Percentiles rank a stretch among this genome's conserved stretches.
Conservation (phyloP, 2,888 invertebrate genomes). For the Diloba caeruleocephala region DNA sequence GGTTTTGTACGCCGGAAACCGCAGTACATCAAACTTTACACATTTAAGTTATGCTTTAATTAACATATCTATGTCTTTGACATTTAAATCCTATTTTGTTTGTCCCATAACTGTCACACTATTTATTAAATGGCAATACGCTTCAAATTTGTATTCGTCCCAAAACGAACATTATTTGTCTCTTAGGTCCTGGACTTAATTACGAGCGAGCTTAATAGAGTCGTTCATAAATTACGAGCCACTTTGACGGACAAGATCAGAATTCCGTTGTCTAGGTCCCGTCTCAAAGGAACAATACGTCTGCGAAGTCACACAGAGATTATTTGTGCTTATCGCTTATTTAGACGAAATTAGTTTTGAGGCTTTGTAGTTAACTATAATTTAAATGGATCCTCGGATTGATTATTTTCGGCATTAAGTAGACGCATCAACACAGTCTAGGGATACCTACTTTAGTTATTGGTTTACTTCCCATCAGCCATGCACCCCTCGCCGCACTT, state of each 20-base stretch:
- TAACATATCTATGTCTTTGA: conserved; percentile 9
- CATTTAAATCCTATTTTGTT: conserved; percentile 23
- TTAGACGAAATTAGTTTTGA: conserved; percentile 26
- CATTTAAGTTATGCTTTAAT: neutral
- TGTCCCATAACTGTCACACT: conserved; percentile 19
- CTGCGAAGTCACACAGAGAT: conserved; percentile 32
- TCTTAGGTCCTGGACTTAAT: conserved; percentile 40
- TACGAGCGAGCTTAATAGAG: conserved; percentile 34
- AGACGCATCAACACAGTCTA: no score
- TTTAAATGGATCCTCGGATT: no score
- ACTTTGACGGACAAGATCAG: conserved; percentile 47
- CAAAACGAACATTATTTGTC: conserved; percentile 39
- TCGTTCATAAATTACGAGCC: conserved; percentile 41
- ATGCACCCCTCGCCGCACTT: no score
- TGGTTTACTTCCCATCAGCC: no score
- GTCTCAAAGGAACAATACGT: conserved; percentile 39
- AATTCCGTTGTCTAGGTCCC: conserved; percentile 23
- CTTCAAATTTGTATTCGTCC: conserved; percentile 45
- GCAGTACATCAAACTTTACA: no score
- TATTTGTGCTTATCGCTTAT: conserved; percentile 21
- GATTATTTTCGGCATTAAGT: no score
- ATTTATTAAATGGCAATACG: conserved; percentile 36
- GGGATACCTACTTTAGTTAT: no score
- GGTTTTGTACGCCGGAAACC: no score
- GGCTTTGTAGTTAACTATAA: no score